A percentile compares a stretch with the other conserved stretches of the same genome.
phyloP scores from a whole-genome alignment of 92 coral and sea anemone species.

The Actinostola sp. region DNA sequence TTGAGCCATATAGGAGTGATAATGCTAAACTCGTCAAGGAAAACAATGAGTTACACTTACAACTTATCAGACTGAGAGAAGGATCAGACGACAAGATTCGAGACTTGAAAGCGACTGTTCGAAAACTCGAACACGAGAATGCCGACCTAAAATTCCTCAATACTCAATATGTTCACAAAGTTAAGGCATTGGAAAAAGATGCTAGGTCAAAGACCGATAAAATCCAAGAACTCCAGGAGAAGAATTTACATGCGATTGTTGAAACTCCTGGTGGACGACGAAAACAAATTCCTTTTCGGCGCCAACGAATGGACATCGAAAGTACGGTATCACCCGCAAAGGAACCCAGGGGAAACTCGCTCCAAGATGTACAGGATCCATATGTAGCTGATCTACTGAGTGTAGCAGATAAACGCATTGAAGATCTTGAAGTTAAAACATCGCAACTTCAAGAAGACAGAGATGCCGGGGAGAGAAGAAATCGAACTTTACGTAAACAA shows the following conservation, averaged over 20 bases:
- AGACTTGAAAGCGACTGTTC: slow-evolving; percentile 85
- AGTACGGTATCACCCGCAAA: slow-evolving; percentile 92
- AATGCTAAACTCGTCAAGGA: slow-evolving; percentile 97
- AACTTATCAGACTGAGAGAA: slow-evolving; percentile 91
- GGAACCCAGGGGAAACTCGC: slow-evolving; percentile 41
- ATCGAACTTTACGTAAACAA: slow-evolving; percentile 94
- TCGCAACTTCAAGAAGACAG: slow-evolving; percentile 74
- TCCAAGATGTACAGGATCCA: slow-evolving; percentile 77
- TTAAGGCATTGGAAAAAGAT: slow-evolving; percentile 96
- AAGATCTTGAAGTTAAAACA: slow-evolving; percentile 79
- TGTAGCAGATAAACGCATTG: slow-evolving; percentile 95
- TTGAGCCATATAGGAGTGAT: slow-evolving; percentile 97
- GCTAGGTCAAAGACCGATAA: slow-evolving; percentile 85
- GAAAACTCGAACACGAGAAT: slow-evolving; percentile 96
- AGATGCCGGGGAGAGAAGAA: slow-evolving; percentile 89
- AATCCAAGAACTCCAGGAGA: slow-evolving; percentile 92
- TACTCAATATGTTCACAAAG: slow-evolving; percentile 99
- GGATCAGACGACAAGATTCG: slow-evolving; percentile 87
- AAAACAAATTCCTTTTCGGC: slow-evolving; percentile 92
- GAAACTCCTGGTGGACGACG: slow-evolving; percentile 99
- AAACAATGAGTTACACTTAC: slow-evolving; percentile 95
- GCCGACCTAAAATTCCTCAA: slow-evolving; percentile 97
- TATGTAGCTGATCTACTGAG: slow-evolving; percentile 96
- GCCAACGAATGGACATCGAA: slow-evolving; percentile 98
- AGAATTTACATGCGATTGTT: slow-evolving; percentile 97